Base-by-base conservation (phyloP, 2,888 invertebrate species). In the Mesoligia furuncula region DNA sequence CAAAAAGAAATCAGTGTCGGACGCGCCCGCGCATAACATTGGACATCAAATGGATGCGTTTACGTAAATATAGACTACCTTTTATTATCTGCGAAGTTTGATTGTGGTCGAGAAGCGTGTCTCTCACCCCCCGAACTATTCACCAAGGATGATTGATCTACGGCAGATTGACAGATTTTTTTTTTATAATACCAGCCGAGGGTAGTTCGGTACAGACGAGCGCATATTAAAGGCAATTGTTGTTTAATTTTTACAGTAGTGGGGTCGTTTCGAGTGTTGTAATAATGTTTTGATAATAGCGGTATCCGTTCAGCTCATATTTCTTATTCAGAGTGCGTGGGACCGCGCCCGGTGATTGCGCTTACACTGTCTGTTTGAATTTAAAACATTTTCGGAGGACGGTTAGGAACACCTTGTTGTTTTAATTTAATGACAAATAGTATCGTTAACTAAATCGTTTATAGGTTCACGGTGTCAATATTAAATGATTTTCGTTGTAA, bases 251-350 rank as follows among this genome's bases (percentile, higher is more conserved):
- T 96, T 95, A 96, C 94, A 94, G 94, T 94, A 87, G 94, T 93
- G 93, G 96, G 96, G 96, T 92, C 93, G 92, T 92, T 94, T 95
- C 91, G 95, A 96, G 96, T 96, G 96, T 96, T 96, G 96, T 96
- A 96, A 96, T 96, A 96, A 96, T 96, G 96, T 96, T 96, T 96
- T 96, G 96, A 96, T 96, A 96, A 96, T 96, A 95, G 96, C 90
- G 92, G 95, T 96, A 96, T 96, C 96, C 95, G 95, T 96, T 95
- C 94, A 92, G 95, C 93, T 96, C 96, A 93, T 96, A 95, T 96
- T 96, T 96, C 96, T 96, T 96, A 96, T 96, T 96, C 96, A 94
- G 94, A 91, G 90, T 94, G 96, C 96, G 96, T 96, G 96, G 96
- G 96, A 96, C 81, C 83, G 77, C 74, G 81, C 84, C 85, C 81